phyloP scores from a whole-genome alignment of 2,888 invertebrate genomes.

The Cerceris rybyensis region DNA sequence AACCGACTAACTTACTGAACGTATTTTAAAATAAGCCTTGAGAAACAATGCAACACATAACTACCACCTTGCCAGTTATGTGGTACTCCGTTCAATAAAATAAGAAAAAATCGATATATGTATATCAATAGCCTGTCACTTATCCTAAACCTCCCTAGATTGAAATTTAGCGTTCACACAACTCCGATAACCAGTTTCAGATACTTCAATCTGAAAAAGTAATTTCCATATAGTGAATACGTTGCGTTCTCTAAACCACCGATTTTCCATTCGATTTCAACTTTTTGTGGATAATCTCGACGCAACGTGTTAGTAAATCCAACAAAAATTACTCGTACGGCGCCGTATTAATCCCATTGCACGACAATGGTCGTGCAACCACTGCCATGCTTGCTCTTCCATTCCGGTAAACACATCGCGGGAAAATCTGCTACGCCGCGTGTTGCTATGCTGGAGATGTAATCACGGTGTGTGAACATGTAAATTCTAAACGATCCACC shows the following conservation, averaged over 20 bases:
- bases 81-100: too few relatives aligned
- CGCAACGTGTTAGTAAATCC: constrained; percentile 44
- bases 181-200: not conserved
- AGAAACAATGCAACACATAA: too few relatives aligned
- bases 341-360: constrained; percentile 56
- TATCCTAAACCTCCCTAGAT: too few relatives aligned
- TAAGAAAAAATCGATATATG: too few relatives aligned
- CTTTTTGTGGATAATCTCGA: not conserved
- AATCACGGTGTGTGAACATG: constrained; percentile 54
- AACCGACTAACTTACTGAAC: too few relatives aligned
- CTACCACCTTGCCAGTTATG: too few relatives aligned
- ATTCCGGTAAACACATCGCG: constrained; percentile 56
- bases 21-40: too few relatives aligned
- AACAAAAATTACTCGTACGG: constrained; percentile 50
- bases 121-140: too few relatives aligned
- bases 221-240: too few relatives aligned
- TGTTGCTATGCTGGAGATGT: constrained; percentile 42
- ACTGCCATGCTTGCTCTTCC: constrained; percentile 60
- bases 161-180: not conserved
- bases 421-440: constrained; percentile 51
- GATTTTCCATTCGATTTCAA: not conserved
- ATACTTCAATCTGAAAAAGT: too few relatives aligned
- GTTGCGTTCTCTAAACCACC: not conserved
- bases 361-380: constrained; percentile 31
- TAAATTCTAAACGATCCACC: constrained; percentile 50